Conservation (phyloP, 2,113 vertebrate species). For the Pipa parva region DNA sequence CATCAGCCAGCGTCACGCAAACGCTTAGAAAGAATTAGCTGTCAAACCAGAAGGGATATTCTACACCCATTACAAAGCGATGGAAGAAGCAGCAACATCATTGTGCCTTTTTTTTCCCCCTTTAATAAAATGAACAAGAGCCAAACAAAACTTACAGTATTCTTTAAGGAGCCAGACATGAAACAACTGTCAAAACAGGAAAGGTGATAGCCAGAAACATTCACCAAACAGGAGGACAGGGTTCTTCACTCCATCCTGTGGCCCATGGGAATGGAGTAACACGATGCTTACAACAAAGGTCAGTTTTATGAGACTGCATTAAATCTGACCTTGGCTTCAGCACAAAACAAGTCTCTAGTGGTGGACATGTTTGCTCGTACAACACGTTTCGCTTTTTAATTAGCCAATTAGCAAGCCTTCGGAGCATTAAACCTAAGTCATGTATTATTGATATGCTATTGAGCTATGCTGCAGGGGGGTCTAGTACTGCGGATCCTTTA, state of each 20-base stretch:
- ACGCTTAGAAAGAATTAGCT: neutral
- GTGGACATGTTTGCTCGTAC: slow-evolving; percentile 63
- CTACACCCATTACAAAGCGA: neutral
- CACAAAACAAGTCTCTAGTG: slow-evolving; percentile 65
- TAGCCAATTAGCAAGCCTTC: slow-evolving; percentile 88
- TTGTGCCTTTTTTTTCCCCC: neutral
- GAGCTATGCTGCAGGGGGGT: slow-evolving; percentile 53
- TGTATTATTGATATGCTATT: slow-evolving; percentile 89
- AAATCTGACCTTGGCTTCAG: slow-evolving; percentile 57
- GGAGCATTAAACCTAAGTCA: slow-evolving; percentile 71
- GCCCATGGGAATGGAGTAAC: slow-evolving; percentile 34
- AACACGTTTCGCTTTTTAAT: slow-evolving; percentile 87
- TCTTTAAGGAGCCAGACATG: neutral
- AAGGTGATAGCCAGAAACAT: slow-evolving; percentile 15
- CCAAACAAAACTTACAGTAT: slow-evolving; percentile 23
- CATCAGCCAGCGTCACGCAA: neutral
- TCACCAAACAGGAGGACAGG: rapidly evolving
- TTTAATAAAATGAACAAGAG: neutral
- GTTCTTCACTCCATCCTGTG: slow-evolving; percentile 8
- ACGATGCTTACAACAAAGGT: slow-evolving; percentile 45
- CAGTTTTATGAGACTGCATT: slow-evolving; percentile 45
- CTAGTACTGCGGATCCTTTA: slow-evolving; percentile 59
- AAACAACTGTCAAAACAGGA: slow-evolving; percentile 21
- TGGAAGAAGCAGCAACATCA: neutral
- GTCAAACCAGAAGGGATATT: neutral